Percentiles rank a stretch among this genome's conserved stretches.
Conservation (phyloP, 2,888 invertebrate genomes). For the Troides oblongomaculatus region DNA sequence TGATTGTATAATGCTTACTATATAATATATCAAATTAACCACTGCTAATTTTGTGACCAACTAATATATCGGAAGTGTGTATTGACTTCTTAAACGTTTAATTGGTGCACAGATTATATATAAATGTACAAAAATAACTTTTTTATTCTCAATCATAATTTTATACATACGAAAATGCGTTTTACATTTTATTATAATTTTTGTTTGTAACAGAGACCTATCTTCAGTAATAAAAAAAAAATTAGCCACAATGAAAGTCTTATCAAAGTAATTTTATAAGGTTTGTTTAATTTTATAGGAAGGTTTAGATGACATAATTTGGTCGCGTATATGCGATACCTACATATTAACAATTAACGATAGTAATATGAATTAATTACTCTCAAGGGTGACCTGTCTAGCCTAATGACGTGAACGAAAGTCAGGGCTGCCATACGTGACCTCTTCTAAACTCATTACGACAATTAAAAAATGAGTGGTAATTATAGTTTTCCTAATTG, state of each 20-base stretch:
- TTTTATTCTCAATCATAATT: no score
- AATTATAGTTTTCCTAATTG: not conserved
- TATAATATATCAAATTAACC: not conserved
- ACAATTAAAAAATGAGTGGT: not conserved
- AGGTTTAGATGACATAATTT: constrained; percentile 2
- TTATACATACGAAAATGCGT: no score
- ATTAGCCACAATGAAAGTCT: not conserved
- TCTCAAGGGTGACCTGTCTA: constrained; percentile 24
- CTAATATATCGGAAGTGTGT: no score
- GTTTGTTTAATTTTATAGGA: not conserved
- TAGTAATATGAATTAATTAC: constrained; percentile 26
- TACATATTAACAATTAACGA: constrained; percentile 23
- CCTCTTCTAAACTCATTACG: not conserved
- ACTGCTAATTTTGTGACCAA: not conserved
- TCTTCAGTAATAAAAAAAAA: not conserved
- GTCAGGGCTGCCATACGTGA: constrained; percentile 8
- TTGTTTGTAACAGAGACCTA: not conserved
- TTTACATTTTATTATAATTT: no score
- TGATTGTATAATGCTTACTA: not conserved
- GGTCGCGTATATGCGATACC: constrained; percentile 1
- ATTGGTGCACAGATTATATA: no score
- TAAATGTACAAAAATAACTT: no score
- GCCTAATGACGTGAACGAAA: constrained; percentile 16
- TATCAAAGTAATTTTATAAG: not conserved
- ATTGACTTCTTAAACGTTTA: no score